Percentiles rank a stretch among this genome's conserved stretches.
phyloP scores from a whole-genome alignment of 2,797 vertebrate species.

The Hemitrygon akajei region DNA sequence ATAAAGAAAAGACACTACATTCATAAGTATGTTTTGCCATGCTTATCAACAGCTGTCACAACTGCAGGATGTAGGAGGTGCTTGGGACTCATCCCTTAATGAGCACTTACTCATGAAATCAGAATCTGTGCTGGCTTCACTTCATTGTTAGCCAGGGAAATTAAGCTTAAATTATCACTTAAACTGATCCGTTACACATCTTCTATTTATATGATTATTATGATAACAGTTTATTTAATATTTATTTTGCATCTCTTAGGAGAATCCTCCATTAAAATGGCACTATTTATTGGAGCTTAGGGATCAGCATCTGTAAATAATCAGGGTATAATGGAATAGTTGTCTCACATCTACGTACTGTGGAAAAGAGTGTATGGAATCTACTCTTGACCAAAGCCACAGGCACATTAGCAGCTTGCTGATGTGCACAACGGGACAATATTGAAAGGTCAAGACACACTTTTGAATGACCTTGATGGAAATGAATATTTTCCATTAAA shows the following conservation, averaged over 20 bases:
- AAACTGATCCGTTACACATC: neutral
- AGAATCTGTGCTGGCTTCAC: neutral
- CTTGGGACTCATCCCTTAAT: neutral
- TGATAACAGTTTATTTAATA: conserved; percentile 1
- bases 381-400: neutral
- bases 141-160: neutral
- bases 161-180: neutral
- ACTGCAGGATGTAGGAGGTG: neutral
- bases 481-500: conserved; percentile 23
- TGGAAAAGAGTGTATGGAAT: neutral
- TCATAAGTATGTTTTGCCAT: too few relatives aligned
- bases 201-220: neutral
- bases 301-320: neutral
- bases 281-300: neutral
- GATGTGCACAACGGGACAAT: neutral
- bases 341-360: neutral
- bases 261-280: too few relatives aligned
- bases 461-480: neutral
- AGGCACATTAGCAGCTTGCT: neutral
- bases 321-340: too few relatives aligned
- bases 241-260: neutral
- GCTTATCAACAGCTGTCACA: neutral
- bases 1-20: too few relatives aligned
- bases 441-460: neutral
- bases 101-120: neutral